Conservation (phyloP, 2,797 vertebrate genomes). For the Miichthys miiuy region DNA sequence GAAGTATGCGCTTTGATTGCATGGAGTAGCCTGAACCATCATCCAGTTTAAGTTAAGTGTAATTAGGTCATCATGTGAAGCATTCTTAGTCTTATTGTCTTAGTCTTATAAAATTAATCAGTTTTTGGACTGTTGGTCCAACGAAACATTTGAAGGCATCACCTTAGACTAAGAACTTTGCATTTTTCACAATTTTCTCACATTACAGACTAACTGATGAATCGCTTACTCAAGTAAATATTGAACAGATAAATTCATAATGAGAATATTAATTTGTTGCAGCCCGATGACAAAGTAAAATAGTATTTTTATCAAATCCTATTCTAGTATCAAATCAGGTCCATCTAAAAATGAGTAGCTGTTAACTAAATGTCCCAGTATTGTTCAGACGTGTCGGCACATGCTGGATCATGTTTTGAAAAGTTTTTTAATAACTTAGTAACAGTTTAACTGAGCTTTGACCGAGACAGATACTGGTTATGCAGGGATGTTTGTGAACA, state of each 20-base stretch:
- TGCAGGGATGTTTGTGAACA: not conserved
- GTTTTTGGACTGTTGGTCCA: not conserved
- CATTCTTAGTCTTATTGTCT: not conserved
- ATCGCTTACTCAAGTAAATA: not conserved
- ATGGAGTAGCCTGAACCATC: constrained; percentile 5
- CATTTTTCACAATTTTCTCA: not conserved
- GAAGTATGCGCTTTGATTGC: constrained; percentile 16
- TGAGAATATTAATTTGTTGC: no score
- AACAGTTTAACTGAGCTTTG: constrained; percentile 1
- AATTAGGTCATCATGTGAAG: constrained; percentile 1
- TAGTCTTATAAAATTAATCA: no score
- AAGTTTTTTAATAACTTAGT: not conserved
- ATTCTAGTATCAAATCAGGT: not conserved
- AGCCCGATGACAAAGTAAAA: no score
- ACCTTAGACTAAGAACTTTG: not conserved
- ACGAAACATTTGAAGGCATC: not conserved
- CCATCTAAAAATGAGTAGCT: not conserved
- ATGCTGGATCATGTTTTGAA: constrained; percentile 11
- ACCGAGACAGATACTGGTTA: constrained; percentile 1
- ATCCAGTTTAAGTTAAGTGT: not conserved
- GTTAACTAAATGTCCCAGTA: not conserved
- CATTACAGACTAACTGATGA: not conserved
- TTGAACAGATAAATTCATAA: no score
- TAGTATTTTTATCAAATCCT: no score
- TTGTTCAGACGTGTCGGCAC: not conserved